Conservation (phyloP, 1,140 invertebrate species). For the Ceratoteleas bidentatus region DNA sequence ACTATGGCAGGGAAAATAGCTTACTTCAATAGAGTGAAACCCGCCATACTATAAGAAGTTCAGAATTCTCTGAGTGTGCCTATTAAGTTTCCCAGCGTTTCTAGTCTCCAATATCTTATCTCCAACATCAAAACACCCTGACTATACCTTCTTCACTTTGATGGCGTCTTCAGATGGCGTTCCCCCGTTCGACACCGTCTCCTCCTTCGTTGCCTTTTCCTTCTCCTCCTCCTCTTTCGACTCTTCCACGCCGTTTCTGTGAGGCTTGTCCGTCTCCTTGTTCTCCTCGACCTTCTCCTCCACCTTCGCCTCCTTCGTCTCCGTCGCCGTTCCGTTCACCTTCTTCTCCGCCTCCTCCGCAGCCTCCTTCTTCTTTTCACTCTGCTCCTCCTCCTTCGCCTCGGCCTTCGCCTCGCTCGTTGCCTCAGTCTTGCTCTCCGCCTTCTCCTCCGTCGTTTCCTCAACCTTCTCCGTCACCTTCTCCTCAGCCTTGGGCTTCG, state of each 20-base stretch:
- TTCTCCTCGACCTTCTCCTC: slow-evolving; percentile 45
- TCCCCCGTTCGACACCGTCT: slow-evolving; percentile 72
- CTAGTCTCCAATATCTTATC: too few species aligned
- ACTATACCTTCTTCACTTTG: slow-evolving; percentile 76
- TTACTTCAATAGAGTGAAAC: too few species aligned
- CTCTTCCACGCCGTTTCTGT: slow-evolving; percentile 73
- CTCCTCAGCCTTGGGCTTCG: too few species aligned
- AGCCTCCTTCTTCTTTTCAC: slow-evolving; percentile 45
- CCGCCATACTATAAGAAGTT: too few species aligned
- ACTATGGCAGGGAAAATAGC: too few species aligned
- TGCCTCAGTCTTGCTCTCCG: slow-evolving; percentile 8
- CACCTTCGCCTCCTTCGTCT: slow-evolving; percentile 15
- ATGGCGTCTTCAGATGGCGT: slow-evolving; percentile 69
- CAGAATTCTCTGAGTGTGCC: too few species aligned
- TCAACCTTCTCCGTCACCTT: slow-evolving; percentile 5
- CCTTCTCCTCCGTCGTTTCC: slow-evolving; percentile 23
- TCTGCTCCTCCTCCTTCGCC: slow-evolving; percentile 17
- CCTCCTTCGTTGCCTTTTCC: slow-evolving; percentile 45
- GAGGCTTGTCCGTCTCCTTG: slow-evolving; percentile 68
- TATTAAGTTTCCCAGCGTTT: too few species aligned
- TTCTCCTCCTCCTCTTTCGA: slow-evolving; percentile 30
- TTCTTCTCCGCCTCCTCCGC: slow-evolving; percentile 44
- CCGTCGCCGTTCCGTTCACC: slow-evolving; percentile 18
- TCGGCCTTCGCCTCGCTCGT: background rate
- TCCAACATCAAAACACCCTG: too few species aligned